A percentile compares a stretch with the other conserved stretches of the same genome.
These are phyloP conservation scores for Myiopsitta monachus DNA, from an alignment of 2,113 vertebrate species.

Conservation along the genomic window DNA sequence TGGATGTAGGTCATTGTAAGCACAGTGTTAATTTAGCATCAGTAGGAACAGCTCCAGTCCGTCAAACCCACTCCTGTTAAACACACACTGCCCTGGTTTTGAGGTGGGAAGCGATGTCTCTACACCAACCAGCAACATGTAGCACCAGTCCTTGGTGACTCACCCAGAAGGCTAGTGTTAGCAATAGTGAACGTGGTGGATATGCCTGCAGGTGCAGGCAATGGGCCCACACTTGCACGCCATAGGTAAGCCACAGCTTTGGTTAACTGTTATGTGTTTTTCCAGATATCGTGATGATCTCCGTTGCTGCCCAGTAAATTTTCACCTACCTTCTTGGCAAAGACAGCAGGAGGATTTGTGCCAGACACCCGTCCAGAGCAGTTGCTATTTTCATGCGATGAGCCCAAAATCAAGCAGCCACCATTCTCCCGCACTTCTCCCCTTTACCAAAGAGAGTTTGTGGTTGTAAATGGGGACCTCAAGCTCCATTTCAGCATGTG, in stretches of 20 bases:
- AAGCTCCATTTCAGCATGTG: rapidly evolving
- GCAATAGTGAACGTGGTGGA: neutral
- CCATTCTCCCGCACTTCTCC: rapidly evolving
- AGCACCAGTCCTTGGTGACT: neutral
- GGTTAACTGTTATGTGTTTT: neutral
- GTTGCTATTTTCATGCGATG: neutral
- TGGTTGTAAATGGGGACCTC: neutral
- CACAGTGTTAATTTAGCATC: neutral
- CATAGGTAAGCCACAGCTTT: neutral
- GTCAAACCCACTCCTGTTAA: neutral
- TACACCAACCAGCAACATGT: rapidly evolving
- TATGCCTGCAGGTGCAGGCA: too few species aligned
- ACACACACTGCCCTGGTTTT: neutral
- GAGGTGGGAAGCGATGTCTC: neutral
- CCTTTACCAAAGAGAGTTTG: rapidly evolving
- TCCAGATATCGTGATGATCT: rapidly evolving
- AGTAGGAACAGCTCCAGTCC: neutral
- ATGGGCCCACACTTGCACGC: neutral
- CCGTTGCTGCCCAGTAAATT: neutral
- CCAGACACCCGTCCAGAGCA: rapidly evolving
- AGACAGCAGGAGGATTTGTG: neutral
- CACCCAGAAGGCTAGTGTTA: neutral
- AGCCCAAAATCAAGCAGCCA: neutral
- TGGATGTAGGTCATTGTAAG: neutral
- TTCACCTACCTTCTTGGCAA: neutral